A percentile compares a stretch with the other conserved stretches of the same genome.
Evolutionary conservation across 2,888 invertebrate genomes (phyloP).

Genomic region (Dicroscelio sp.): DNA sequence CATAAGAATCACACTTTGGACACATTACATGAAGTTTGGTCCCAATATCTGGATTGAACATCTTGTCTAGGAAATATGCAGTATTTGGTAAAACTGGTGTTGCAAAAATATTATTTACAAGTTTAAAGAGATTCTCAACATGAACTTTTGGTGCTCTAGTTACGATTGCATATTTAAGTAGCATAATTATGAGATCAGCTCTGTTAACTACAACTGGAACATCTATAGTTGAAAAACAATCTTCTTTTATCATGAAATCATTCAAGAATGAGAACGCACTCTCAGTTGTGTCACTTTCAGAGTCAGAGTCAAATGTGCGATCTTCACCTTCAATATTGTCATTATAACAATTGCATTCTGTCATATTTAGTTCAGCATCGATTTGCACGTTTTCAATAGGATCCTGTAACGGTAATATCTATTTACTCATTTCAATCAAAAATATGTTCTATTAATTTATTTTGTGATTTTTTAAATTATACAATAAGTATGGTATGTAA

Average conservation of each 20-base stretch:
- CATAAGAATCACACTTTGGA: not conserved
- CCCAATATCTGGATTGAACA: not conserved
- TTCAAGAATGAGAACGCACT: not conserved
- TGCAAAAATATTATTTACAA: slow-evolving; percentile 11
- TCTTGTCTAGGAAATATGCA: not conserved
- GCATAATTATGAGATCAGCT: slow-evolving; percentile 3
- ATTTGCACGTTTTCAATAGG: no score
- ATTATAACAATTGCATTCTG: no score
- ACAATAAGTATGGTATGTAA: no score
- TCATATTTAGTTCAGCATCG: no score
- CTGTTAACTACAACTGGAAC: not conserved
- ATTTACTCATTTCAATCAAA: no score
- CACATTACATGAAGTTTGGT: not conserved
- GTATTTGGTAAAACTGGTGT: not conserved
- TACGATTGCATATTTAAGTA: not conserved
- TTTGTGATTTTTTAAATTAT: no score
- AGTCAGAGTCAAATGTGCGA: no score
- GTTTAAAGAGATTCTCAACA: not conserved
- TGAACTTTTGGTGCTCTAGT: not conserved
- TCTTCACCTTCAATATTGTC: no score
- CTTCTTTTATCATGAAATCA: not conserved
- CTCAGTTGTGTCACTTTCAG: no score
- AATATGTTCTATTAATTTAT: no score
- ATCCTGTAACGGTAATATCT: no score
- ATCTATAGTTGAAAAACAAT: not conserved